Base-by-base conservation (phyloP, 2,797 vertebrate species). In the Alca torda region DNA sequence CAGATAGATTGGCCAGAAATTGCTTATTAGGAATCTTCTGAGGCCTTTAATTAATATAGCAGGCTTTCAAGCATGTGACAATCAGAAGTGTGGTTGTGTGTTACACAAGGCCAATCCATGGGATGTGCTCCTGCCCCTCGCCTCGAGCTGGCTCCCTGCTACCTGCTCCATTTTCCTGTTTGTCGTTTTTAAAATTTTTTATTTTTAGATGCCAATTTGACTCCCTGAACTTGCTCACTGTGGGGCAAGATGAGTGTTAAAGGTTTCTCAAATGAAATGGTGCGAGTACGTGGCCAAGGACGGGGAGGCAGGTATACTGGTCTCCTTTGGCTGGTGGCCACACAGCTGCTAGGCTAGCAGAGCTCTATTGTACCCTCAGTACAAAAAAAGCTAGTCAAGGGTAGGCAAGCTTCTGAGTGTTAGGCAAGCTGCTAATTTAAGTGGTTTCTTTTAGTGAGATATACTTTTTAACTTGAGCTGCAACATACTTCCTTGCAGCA, bases 21-120 rank as follows among this genome's bases (percentile, higher is more conserved):
- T 87, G 84, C 87, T 94, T 93, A 89, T 90, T 90, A 82, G 81
- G 63, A 90, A 89, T 78, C 84, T 86, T 94, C 78, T 82, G 89
- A 95, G 84, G 70, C 87, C 77, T 84, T 96, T 95, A 90, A 94
- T 88, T 95, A 93, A 78, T 87, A 61, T 41, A 93, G 84, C 65
- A 90, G 75, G 75, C 69, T 96, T 96, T 95, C 57, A 54, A 73
- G 92, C 54, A 63, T 37, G 64, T 87, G 87, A 59, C 75, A 39
- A 9, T 83, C 59, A 74, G 75, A 74, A 90, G 56, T 6, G 63
- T 54, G 86, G 37, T 28, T 90, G 79, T 65, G 77, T 7, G 7
- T 45, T 86, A 26, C 61, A 90, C 69, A 84, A 74, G 73, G 80
- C 45, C 46, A 75, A 2, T 45, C 33, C 6, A 5, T 46, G 83